Evolutionary conservation across 2,888 invertebrate genomes (phyloP), one percentile per base, ranked within the genome.

Genomic region (Polylopha cassiicola): DNA sequence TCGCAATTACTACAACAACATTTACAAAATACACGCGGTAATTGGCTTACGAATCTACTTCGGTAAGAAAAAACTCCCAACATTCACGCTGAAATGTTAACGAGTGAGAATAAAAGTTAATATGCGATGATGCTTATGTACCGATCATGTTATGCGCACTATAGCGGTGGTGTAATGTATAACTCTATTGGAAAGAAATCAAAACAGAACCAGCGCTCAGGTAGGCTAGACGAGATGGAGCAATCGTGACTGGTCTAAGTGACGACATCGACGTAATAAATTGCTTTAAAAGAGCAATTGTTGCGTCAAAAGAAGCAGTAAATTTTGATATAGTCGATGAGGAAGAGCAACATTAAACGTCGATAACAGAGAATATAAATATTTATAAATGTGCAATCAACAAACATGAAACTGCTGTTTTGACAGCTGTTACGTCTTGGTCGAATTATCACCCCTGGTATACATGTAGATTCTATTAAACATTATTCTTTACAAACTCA

Each of bases 1-100:
- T 50, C 38, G 43, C 48, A 54, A 52, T 56, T 53, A 51, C 45
- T 42, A 47, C 43, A 38, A 47, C 39, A 44, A 45, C 50, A 48
- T 51, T 50, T 48, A 48, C 48, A 46, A 48, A 53, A 47, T 43
- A 47, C 37, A 46, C 30, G 43, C 27, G 33, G 44, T 54, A 52
- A 54, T 58, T 55, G 54, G 33, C 37, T 48, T 15, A 46, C 44
- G 42, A 48, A 47, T 48, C 46, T 39, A 42, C 38, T 42, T 27
- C 31, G 38, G 20, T 39, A 34, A 44, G 44, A 49, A 49, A 42
- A 44, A 43, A 36, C 37, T 22, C 16, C 11, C 28, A 23, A 29
- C 38, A 39, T 39, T 49, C 41, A 43, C 34, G 22, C 31, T 39
- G 42, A 42, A 44, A 37, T 27, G 30, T 45, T 39, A 43, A 44